Conservation (phyloP, 2,888 invertebrate genomes). For the Melitaea athalia region DNA sequence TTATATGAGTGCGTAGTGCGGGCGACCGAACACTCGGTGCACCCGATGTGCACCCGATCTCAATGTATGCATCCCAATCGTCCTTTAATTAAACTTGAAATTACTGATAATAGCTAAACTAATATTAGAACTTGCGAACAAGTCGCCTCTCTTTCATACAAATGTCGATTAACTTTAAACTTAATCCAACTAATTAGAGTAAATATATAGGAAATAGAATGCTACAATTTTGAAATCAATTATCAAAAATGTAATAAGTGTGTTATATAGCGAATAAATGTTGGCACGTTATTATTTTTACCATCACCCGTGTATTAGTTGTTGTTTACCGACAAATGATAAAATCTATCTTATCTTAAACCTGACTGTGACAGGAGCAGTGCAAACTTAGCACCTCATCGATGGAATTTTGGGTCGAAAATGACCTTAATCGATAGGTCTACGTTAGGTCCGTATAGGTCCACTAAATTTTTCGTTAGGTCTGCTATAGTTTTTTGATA, state of each 20-base stretch:
- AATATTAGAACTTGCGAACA: not conserved
- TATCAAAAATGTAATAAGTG: not conserved
- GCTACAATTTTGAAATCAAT: not conserved
- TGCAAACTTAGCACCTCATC: too few relatives aligned
- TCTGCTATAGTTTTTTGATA: too few relatives aligned
- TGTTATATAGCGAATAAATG: not conserved
- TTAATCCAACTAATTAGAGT: too few relatives aligned
- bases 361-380: slow-evolving; percentile 11
- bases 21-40: slow-evolving; percentile 4
- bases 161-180: too few relatives aligned
- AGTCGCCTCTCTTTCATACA: not conserved
- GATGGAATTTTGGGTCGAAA: too few relatives aligned
- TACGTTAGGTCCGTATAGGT: too few relatives aligned
- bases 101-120: slow-evolving; percentile 21
- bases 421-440: too few relatives aligned
- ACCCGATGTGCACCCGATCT: not conserved
- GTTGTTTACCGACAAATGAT: slow-evolving; percentile 11
- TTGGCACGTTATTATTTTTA: not conserved
- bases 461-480: too few relatives aligned
- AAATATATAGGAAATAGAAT: too few relatives aligned
- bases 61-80: slow-evolving; percentile 21
- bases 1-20: slow-evolving; percentile 8
- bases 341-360: slow-evolving; percentile 13
- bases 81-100: slow-evolving; percentile 33
- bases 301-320: not conserved